phyloP scores from a whole-genome alignment of 2,113 vertebrate species.

The Campylomormyrus numenius region DNA sequence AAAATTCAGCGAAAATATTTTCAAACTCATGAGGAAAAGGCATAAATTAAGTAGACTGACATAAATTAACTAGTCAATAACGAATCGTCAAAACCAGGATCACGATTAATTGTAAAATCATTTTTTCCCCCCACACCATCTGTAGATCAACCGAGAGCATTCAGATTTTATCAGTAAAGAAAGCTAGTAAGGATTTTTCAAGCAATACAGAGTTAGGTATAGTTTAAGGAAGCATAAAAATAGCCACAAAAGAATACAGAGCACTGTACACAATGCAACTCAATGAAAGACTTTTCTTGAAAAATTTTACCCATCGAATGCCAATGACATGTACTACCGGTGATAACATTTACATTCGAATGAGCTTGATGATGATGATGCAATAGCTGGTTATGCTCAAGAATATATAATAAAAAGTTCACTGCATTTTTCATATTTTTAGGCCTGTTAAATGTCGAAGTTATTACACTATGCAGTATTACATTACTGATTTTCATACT shows the following conservation, averaged over 20 bases:
- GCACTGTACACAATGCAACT: neutral
- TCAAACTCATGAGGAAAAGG: neutral
- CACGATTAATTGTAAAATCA: neutral
- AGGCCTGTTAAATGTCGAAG: neutral
- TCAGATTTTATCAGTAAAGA: neutral
- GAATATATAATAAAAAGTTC: neutral
- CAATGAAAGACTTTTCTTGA: neutral
- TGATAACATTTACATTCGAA: neutral
- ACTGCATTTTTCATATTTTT: neutral
- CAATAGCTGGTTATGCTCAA: neutral
- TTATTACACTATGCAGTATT: neutral
- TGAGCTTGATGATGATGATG: neutral
- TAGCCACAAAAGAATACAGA: neutral
- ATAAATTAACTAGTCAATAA: neutral
- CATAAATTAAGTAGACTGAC: neutral
- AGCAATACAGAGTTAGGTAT: neutral
- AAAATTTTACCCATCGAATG: neutral
- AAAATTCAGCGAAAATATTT: neutral
- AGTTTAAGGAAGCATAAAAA: neutral
- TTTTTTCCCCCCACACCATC: neutral
- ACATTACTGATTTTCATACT: neutral
- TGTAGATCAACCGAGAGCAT: neutral
- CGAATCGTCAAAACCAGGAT: neutral
- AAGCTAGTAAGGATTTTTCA: neutral
- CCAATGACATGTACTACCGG: neutral